Evolutionary conservation across 2,888 invertebrate species (phyloP), one percentile per base, ranked within the genome.

Genomic region (Drosophila barbarae): DNA sequence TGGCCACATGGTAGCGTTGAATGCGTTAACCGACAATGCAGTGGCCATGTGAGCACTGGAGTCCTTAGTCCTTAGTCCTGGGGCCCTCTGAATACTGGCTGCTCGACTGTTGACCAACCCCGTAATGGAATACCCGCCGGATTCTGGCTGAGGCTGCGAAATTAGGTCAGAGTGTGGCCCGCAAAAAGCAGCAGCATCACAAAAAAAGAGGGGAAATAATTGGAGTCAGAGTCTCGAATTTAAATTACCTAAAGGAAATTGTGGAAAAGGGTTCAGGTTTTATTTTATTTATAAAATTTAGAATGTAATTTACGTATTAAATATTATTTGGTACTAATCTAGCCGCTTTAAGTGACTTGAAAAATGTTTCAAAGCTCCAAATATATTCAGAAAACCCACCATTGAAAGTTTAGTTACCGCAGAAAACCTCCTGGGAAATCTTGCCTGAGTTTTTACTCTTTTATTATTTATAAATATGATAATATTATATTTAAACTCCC

Each of bases 151-250:
- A 51, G 51, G 35, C 36, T 10, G 10, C n/a, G 32, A 66, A 82
- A 78, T 74, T 84, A 69, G 78, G 78, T 78, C 83, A 78, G 44
- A 70, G 66, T 69, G 77, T 53, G 54, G 68, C 69, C 80, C 72
- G 54, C 84, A 82, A 63, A 65, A 18, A 63, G 66, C 63, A 35
- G 4, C 9, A 21, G 21, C 35, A 36, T 13, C 23, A 64, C 35
- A 61, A 50, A 50, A 50, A 30, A n/a, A 15, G 23, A 9, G 23
- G 28, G 26, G 6, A 30, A 42, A 5, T 21, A 8, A 28, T 10
- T 12, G 28, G n/a, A n/a, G 9, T 13, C 6, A n/a, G 8, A 8
- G 15, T 10, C 13, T 10, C 12, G n/a, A 42, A 42, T 54, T 30
- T 9, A 12, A 28, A 10, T n/a, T 49, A 47, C 46, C 30, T 13